These are phyloP conservation scores for Amphiprion ocellaris DNA, from an alignment of 2,113 vertebrate species.

Conservation along the genomic window DNA sequence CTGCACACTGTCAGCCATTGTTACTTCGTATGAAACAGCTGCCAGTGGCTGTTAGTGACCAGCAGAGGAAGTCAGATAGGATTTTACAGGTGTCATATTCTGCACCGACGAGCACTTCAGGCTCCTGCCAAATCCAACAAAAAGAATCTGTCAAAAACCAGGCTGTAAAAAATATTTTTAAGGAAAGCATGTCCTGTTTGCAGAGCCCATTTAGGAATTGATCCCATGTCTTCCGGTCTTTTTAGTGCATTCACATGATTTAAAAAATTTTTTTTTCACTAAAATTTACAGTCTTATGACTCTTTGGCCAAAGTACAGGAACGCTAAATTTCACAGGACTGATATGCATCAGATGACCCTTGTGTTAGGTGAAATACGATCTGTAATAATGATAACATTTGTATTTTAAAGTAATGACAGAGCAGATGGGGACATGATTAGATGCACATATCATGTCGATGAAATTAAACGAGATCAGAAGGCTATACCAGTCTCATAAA, in stretches of 20 bases:
- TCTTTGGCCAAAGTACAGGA: background rate
- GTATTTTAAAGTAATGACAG: background rate
- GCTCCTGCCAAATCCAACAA: conserved; percentile 8
- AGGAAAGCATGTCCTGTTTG: background rate
- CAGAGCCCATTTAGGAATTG: background rate
- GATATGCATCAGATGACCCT: background rate
- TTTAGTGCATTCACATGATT: background rate
- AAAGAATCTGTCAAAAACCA: background rate
- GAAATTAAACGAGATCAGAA: background rate
- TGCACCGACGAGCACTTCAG: conserved; percentile 16
- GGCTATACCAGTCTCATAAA: background rate
- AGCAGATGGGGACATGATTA: conserved; percentile 22
- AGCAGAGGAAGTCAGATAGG: conserved; percentile 44
- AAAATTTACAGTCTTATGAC: background rate
- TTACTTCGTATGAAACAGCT: conserved; percentile 67
- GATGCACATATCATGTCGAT: background rate
- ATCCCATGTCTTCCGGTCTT: background rate
- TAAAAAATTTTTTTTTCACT: background rate
- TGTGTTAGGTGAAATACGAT: conserved; percentile 17
- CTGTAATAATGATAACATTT: conserved; percentile 9
- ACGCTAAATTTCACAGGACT: background rate
- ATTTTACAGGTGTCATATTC: conserved; percentile 71
- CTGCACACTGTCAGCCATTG: conserved; percentile 70
- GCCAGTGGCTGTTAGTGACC: conserved; percentile 57
- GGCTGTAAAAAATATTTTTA: background rate